Base-by-base conservation (phyloP, 2,797 vertebrate species). In the Acrossocheilus fasciatus region DNA sequence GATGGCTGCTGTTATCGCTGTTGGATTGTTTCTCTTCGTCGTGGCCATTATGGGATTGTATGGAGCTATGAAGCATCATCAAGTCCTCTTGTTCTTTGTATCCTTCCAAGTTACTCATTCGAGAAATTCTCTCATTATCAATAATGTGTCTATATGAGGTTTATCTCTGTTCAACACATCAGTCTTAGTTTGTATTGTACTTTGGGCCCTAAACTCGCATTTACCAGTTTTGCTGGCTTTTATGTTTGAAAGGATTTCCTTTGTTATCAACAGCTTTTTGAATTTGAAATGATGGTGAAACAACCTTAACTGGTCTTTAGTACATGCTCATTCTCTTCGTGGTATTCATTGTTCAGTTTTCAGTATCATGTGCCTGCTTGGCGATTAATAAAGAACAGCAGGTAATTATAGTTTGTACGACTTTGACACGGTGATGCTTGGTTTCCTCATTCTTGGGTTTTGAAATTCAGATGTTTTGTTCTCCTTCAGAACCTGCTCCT, bases 81-180 rank as follows among this genome's bases (percentile, higher is more conserved):
- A 99, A 93, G 97, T 99, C 86, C 92, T 98, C 91, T 94, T 99
- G 0, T 99, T 99, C 95, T 99, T 99, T 86, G 98, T 99, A 99
- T 99, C 98, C 98, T 99, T 95, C 81, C 52, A 18, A 87, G 39
- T 34, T 0, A 69, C 20, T 39, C n/a, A 43, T 70, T 11, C 17
- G 26, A 69, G 11, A 57, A 17, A 8, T n/a, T 10, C 15, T 50
- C 41, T n/a, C 26, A 23, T 23, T 66, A 47, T 81, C 5, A 68
- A 36, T 68, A 36, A 75, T 36, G 39, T 45, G 20, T 77, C 45
- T 52, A 73, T 18, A 17, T 12, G 2, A 50, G 73, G 52, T 39
- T 47, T 47, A 9, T 47, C 43, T 76, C 50, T 77, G 50, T 76
- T 54, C 12, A 78, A 26, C 36, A n/a, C 54, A 26, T 23, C 17